Base-by-base conservation (phyloP, 2,888 invertebrate genomes). In the Gymnoscelis rufifasciata region DNA sequence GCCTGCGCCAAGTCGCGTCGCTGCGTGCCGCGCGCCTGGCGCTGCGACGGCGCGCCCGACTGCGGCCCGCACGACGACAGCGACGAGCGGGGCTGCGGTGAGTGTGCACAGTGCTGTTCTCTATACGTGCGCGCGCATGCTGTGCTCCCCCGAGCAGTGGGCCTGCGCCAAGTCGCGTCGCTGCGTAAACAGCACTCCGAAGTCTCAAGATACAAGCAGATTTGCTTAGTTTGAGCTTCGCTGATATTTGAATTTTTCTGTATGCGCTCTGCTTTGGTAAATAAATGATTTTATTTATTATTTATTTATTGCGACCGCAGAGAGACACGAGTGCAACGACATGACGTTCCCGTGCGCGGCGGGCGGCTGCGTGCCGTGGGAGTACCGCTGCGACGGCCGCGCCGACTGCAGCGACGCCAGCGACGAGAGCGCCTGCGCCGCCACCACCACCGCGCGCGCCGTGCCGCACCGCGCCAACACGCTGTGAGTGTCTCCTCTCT, bases 321-420 rank as follows among this genome's bases (percentile, higher is more conserved):
- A 78, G 44, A 71, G 68, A 52, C 73, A 76, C 27, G 74, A 79
- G 43, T 93, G 93, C 71, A 74, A 79, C 35, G 71, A 81, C 46
- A 83, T 87, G 19, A 92, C 94, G 75, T 95, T 95, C 76, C 84
- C 90, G 35, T 96, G 96, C 78, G 90, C 89, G 54, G 92, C 92
- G 78, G 92, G 92, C 53, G 89, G 90, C 45, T 95, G 95, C 78
- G 89, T 95, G 56, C 90, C 92, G 11, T 88, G 89, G 60, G 90
- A 91, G 63, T 91, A 90, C 69, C 89, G 91, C 62, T 95, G 95
- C 81, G 94, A 95, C 82, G 93, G 92, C 2, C 89, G 90, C 57
- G 90, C 92, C 68, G 93, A 94, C 80, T 95, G 95, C 78, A 88
- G 90, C 49, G 93, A 91, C 81, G 91, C 89, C 54, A 90, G 90